A percentile compares a stretch with the other conserved stretches of the same genome.
Conservation (phyloP, 2,797 vertebrate species). For the Nannoperca obscura region DNA sequence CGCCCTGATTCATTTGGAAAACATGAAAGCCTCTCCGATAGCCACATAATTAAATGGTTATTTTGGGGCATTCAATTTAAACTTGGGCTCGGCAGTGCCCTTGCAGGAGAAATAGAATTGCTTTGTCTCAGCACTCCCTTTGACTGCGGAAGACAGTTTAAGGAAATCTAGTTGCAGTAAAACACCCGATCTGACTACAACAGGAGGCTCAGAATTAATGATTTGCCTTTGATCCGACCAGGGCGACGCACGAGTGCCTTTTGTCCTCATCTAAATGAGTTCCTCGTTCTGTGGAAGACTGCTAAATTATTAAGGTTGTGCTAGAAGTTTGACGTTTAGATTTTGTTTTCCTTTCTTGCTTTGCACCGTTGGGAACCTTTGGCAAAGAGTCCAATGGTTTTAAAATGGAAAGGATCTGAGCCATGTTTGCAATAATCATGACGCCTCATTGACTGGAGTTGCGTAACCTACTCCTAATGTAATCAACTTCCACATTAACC, state of each 20-base stretch:
- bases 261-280: slow-evolving; percentile 75
- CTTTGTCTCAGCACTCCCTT: slow-evolving; percentile 75
- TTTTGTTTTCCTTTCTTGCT: slow-evolving; percentile 7
- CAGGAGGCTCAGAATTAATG: slow-evolving; percentile 65
- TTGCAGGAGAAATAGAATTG: slow-evolving; percentile 68
- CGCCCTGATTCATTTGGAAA: slow-evolving; percentile 73
- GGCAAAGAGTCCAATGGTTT: slow-evolving; percentile 34
- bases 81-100: slow-evolving; percentile 67
- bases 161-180: slow-evolving; percentile 71
- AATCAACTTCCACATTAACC: slow-evolving; percentile 52
- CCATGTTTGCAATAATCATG: slow-evolving; percentile 27
- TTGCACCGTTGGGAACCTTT: slow-evolving; percentile 25
- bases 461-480: slow-evolving; percentile 36
- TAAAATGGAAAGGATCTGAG: slow-evolving; percentile 29
- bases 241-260: slow-evolving; percentile 49
- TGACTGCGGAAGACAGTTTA: slow-evolving; percentile 69
- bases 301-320: slow-evolving; percentile 69
- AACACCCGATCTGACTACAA: slow-evolving; percentile 66
- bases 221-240: slow-evolving; percentile 76
- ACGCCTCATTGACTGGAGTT: slow-evolving; percentile 13
- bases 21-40: slow-evolving; percentile 82
- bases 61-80: slow-evolving; percentile 84
- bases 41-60: slow-evolving; percentile 81
- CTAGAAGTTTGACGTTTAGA: slow-evolving; percentile 50
- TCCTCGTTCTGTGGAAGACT: slow-evolving; percentile 53